Evolutionary conservation across 1,140 invertebrate species (phyloP), one percentile per base, ranked within the genome.

Genomic region (Habropoda laboriosa): DNA sequence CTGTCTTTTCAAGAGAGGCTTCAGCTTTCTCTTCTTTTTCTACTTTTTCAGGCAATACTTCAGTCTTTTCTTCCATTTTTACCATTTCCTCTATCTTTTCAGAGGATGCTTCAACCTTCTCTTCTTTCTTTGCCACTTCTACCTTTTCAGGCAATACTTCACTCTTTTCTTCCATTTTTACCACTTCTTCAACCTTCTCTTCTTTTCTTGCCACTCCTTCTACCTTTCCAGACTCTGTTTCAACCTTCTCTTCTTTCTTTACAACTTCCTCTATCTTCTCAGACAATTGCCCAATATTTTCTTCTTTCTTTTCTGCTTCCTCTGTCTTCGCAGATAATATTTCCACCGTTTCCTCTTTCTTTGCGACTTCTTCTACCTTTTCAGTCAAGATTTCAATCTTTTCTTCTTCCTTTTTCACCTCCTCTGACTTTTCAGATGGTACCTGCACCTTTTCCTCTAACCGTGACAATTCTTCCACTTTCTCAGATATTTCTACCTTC

Each of bases 391-490:
- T 18, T 12, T 72, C 53, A 5, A 58, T 2, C 1, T 35, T 32
- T 13, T 72, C 3, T n/a, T n/a, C 38, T 45, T 4, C 4, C 8
- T 30, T 30, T 0, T 24, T 18, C 18, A 16, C n/a, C 12, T 38
- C 8, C 12, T 35, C 30, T 2, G 10, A 3, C 1, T n/a, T 27
- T 38, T 24, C 0, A 67, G 13, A 3, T n/a, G n/a, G n/a, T n/a
- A 0, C 5, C 18, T 53, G 2, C 0, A 38, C 5, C 0, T 53
- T 12, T 18, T 0, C 30, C n/a, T n/a, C n/a, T n/a, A n/a, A n/a
- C n/a, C n/a, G n/a, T n/a, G n/a, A n/a, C n/a, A n/a, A n/a, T 0
- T 32, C 24, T 24, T 67, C 10, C 0, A 21, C 13, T 67, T 1
- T 1, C 0, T 42, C 35, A 5, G 18, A 2, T 0, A 6, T 21